Percentiles rank a stretch among this genome's conserved stretches.
These are phyloP conservation scores for Plodia interpunctella DNA, from an alignment of 1,140 invertebrate genomes.

Conservation along the genomic window DNA sequence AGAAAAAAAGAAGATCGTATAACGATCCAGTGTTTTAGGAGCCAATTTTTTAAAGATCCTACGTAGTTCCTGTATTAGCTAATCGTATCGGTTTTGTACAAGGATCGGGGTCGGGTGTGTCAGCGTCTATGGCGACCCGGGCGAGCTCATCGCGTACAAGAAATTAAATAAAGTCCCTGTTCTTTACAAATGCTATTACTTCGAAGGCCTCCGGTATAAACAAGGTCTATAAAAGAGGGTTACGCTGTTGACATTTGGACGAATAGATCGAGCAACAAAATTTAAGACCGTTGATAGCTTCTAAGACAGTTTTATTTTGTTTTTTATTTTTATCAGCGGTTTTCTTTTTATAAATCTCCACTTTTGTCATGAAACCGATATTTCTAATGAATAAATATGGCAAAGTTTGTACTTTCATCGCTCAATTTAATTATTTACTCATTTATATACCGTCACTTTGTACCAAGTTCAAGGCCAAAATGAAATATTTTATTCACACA, in stretches of 20 bases:
- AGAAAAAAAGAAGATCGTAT: too few relatives aligned
- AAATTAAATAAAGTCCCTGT: slow-evolving; percentile 28
- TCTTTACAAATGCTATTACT: slow-evolving; percentile 31
- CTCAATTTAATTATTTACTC: too few relatives aligned
- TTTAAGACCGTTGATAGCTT: slow-evolving; percentile 7
- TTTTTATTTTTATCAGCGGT: background rate
- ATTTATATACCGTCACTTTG: too few relatives aligned
- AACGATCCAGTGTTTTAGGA: too few relatives aligned
- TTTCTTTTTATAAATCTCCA: too few relatives aligned
- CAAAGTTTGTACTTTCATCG: too few relatives aligned
- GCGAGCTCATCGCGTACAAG: slow-evolving; percentile 8
- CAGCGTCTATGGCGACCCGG: background rate
- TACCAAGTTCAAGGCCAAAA: too few relatives aligned
- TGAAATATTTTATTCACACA: background rate
- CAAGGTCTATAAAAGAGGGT: slow-evolving; percentile 29
- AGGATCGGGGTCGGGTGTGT: too few relatives aligned
- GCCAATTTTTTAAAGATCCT: too few relatives aligned
- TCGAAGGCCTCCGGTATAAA: slow-evolving; percentile 27
- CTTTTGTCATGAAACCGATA: too few relatives aligned
- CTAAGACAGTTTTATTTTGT: background rate
- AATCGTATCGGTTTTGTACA: too few relatives aligned
- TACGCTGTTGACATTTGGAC: slow-evolving; percentile 27
- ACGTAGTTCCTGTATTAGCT: too few relatives aligned
- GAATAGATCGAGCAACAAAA: slow-evolving; percentile 28
- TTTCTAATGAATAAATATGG: slow-evolving; percentile 1